Evolutionary conservation across 2,888 invertebrate species (phyloP).

Genomic region (Tetranychus truncatus): DNA sequence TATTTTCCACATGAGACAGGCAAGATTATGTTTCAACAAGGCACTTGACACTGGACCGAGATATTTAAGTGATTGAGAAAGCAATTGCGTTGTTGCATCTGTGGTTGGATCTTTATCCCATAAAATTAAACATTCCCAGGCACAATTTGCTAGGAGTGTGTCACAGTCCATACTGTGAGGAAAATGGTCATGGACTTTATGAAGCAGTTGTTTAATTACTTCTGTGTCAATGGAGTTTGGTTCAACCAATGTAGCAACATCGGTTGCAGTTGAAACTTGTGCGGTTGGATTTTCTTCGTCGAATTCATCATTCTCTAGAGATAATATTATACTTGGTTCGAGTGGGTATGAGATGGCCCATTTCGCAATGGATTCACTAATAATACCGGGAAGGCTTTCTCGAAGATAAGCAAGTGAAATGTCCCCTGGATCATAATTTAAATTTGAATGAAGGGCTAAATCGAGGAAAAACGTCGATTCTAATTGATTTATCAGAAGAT

Average conservation of each 20-base stretch:
- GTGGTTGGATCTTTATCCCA: constrained; percentile 48
- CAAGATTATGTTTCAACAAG: constrained; percentile 36
- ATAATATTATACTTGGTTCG: constrained; percentile 36
- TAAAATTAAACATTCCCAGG: constrained; percentile 70
- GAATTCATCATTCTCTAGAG: constrained; percentile 13
- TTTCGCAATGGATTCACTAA: constrained; percentile 67
- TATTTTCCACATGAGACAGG: constrained; percentile 68
- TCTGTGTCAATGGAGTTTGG: constrained; percentile 19
- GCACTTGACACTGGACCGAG: constrained; percentile 16
- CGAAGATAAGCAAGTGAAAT: constrained; percentile 34
- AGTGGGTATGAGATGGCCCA: constrained; percentile 61
- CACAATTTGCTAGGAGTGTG: constrained; percentile 61
- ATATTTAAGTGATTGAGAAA: constrained; percentile 12
- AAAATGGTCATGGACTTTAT: constrained; percentile 43
- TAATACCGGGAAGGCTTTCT: constrained; percentile 47
- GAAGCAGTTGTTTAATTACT: constrained; percentile 27
- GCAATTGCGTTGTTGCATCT: neutral
- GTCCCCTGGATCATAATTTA: neutral
- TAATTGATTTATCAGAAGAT: constrained; percentile 62
- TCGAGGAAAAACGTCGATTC: constrained; percentile 68
- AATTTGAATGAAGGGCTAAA: constrained; percentile 39
- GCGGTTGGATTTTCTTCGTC: constrained; percentile 15
- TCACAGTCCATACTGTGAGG: constrained; percentile 65
- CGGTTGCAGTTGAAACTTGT: neutral
- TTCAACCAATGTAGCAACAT: neutral